Evolutionary conservation across 2,888 invertebrate species (phyloP).

Genomic region (Acrobasis repandana): DNA sequence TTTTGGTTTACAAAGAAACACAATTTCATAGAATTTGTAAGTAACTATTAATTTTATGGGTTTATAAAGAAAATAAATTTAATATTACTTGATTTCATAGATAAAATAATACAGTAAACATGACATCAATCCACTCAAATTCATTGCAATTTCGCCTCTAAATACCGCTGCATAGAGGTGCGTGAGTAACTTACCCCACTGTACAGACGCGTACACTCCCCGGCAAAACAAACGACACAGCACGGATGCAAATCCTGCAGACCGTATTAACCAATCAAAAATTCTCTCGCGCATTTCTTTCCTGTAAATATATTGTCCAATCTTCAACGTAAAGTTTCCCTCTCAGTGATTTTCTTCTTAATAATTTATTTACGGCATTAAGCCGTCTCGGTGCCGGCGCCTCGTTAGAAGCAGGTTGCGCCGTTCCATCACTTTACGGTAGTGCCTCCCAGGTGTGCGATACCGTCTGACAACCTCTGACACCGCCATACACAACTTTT

Average conservation of each 20-base stretch:
- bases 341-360: slow-evolving; percentile 72
- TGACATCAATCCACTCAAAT: no score
- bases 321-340: slow-evolving; percentile 56
- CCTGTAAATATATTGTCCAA: slow-evolving; percentile 47
- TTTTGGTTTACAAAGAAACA: no score
- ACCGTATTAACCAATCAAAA: slow-evolving; percentile 21
- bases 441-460: not conserved
- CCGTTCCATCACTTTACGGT: slow-evolving; percentile 31
- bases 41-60: no score
- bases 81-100: no score
- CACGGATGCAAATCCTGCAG: slow-evolving; percentile 10
- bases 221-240: not conserved
- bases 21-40: no score
- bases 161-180: no score
- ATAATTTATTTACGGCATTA: slow-evolving; percentile 77
- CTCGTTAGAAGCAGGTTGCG: slow-evolving; percentile 25
- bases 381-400: slow-evolving; percentile 31
- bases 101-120: no score
- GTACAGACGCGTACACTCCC: not conserved
- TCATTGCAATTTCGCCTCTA: no score
- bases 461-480: not conserved
- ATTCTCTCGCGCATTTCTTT: slow-evolving; percentile 6
- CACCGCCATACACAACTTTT: not conserved
- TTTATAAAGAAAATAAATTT: no score
- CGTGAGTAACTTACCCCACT: no score